Base-by-base conservation (phyloP, 1,140 invertebrate species). In the Cylas formicarius region DNA sequence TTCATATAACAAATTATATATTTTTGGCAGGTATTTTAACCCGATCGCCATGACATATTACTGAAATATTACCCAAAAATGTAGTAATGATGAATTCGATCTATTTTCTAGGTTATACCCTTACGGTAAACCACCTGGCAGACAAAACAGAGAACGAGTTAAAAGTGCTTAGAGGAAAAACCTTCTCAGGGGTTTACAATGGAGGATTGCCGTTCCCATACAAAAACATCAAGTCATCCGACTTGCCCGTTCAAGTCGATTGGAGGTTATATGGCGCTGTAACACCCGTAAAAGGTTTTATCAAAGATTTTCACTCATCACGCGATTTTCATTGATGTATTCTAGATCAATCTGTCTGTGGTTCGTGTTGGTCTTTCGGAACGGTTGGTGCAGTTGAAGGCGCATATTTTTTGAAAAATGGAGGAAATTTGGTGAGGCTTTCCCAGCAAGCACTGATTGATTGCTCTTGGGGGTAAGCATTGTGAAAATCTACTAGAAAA, bases 331-430 rank as follows among this genome's bases (percentile, higher is more conserved):
- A n/a, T 20, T 11, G 16, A 17, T 26, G 14, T 8, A 18, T 55
- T 52, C 26, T 36, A 61, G 88, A 95, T 77, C 90, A 96, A 72
- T 90, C 86, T 0, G 87, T 97, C 37, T 97, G 94, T 71, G 93
- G 93, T 2, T 94, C 90, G 7, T 97, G 93, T 61, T 97, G 92
- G 92, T 89, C 85, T 59, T 97, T 97, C 71, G 92, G 91, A 24
- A 94, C 92, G 0, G 84, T 88, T 45, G 93, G 93, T 11, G 77
- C 90, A 0, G 78, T 97, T 36, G 94, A 97, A 72, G 91, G 93
- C 6, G 88, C 90, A 0, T 82, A 84, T 59, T 97, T 92, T 63
- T 62, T 90, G 17, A 83, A 90, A 64, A 86, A 82, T 53, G 80
- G 86, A 22, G 78, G 81, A 2, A 77, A 86, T 56, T 70, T 93